These are phyloP conservation scores for Drosophila ambigua DNA, from an alignment of 1,140 invertebrate species.

Conservation along the genomic window DNA sequence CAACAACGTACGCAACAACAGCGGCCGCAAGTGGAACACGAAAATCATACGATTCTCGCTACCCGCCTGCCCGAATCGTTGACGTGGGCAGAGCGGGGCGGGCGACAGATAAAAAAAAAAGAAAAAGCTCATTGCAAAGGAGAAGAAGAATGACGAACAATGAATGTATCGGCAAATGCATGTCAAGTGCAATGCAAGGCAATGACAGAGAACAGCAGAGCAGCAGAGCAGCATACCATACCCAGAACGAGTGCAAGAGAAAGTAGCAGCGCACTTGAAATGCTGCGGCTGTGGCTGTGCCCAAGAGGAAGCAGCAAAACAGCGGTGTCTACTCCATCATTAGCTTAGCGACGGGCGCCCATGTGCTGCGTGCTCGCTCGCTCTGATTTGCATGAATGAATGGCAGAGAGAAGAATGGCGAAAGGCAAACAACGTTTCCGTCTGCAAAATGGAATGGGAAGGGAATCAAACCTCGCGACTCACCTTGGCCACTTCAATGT, in stretches of 20 bases:
- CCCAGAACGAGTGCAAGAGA: conserved; percentile 4
- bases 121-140: conserved; percentile 18
- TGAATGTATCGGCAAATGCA: conserved; percentile 45
- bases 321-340: background rate
- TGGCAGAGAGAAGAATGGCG: conserved; percentile 2
- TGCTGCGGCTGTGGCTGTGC: too few species aligned
- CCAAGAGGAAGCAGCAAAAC: background rate
- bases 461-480: conserved; percentile 63
- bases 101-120: conserved; percentile 48
- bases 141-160: conserved; percentile 5
- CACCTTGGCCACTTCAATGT: conserved; percentile 94
- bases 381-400: conserved; percentile 56
- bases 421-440: conserved; percentile 1
- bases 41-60: conserved; percentile 77
- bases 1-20: conserved; percentile 21
- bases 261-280: conserved; percentile 3
- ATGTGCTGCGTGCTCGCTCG: conserved; percentile 11
- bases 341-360: conserved; percentile 24
- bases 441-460: conserved; percentile 3
- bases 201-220: background rate
- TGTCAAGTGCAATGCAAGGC: conserved; percentile 45
- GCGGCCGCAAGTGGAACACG: conserved; percentile 48
- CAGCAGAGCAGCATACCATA: too few species aligned
- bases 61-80: conserved; percentile 32
- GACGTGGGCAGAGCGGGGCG: conserved; percentile 46